Evolutionary conservation across 2,797 vertebrate genomes (phyloP).

Genomic region (Garrulus glandarius): DNA sequence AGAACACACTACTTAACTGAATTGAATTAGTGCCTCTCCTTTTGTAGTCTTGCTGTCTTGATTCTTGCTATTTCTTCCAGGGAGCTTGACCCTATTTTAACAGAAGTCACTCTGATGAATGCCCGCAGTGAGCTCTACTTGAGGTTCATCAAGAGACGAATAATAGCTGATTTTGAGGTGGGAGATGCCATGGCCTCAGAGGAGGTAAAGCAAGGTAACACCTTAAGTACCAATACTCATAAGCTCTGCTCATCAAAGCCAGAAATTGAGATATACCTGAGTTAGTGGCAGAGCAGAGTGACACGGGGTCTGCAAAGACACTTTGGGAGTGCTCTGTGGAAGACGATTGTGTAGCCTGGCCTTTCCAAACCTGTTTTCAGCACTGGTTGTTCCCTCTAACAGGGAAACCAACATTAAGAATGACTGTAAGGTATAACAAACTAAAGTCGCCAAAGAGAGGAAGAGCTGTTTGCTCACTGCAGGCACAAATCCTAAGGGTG

Average conservation of each 20-base stretch:
- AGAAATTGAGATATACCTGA: neutral
- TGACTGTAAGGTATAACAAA: neutral
- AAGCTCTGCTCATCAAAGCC: neutral
- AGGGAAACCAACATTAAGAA: neutral
- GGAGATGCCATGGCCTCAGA: constrained; percentile 85
- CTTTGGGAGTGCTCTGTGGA: neutral
- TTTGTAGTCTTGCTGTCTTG: neutral
- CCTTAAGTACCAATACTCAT: neutral
- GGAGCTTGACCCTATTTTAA: constrained; percentile 91
- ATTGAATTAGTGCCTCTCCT: neutral
- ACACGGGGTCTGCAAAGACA: neutral
- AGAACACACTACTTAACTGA: neutral
- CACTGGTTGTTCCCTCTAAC: neutral
- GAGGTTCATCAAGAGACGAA: constrained; percentile 89
- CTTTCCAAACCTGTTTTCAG: neutral
- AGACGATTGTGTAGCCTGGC: neutral
- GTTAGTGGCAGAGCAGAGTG: neutral
- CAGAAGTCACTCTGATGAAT: constrained; percentile 96
- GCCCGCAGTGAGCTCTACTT: constrained; percentile 93
- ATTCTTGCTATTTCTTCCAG: constrained; percentile 62
- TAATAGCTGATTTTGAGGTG: constrained; percentile 92
- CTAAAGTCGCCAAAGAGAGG: neutral
- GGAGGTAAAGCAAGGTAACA: constrained; percentile 87
- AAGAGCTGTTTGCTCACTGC: neutral
- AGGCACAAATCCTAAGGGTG: neutral